Conservation (phyloP, 2,797 vertebrate genomes). For the Pipistrellus kuhlii region DNA sequence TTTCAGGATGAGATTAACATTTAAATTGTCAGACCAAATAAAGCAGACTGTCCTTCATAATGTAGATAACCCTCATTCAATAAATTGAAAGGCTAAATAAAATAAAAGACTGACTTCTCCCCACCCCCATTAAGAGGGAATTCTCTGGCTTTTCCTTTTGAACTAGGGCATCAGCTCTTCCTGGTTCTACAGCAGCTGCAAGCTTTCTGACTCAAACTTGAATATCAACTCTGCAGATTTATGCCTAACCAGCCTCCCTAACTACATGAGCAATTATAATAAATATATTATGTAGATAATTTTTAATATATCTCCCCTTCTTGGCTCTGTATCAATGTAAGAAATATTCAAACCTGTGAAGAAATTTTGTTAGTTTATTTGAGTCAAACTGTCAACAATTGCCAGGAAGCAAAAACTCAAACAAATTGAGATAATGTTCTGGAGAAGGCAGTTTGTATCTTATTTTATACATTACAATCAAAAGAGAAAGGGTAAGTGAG, state of each 20-base stretch:
- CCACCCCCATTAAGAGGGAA: background rate
- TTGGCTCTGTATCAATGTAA: background rate
- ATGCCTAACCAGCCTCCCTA: background rate
- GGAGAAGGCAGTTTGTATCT: background rate
- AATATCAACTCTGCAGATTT: background rate
- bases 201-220: background rate
- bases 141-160: background rate
- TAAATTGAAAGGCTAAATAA: background rate
- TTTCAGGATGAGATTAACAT: background rate
- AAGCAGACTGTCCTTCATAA: background rate
- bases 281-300: background rate
- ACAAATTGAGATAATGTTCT: background rate
- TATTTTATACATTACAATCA: background rate
- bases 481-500: background rate
- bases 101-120: background rate
- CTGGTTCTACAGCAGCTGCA: background rate
- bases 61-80: background rate
- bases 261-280: background rate
- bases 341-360: background rate
- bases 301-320: background rate
- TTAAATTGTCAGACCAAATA: constrained; percentile 8
- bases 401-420: background rate
- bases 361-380: background rate
- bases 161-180: background rate
- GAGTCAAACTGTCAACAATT: background rate